phyloP scores from a whole-genome alignment of 2,888 invertebrate genomes.

The Sinodicranocentrus sp. region DNA sequence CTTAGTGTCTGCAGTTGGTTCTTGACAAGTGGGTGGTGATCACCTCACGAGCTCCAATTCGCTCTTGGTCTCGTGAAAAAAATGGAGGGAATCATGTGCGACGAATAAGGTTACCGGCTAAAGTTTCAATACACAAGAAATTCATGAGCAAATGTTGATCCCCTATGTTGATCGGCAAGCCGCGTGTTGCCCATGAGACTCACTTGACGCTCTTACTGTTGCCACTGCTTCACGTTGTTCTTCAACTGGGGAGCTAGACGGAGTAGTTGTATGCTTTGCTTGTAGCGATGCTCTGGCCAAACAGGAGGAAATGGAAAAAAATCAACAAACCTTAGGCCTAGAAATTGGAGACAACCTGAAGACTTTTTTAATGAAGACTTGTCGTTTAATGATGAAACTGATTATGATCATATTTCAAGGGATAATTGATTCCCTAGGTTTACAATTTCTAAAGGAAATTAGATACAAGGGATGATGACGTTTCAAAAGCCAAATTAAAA shows the following conservation, averaged over 20 bases:
- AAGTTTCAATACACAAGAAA: not conserved
- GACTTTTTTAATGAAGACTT: too few species aligned
- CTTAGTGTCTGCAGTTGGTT: not conserved
- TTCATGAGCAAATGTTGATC: constrained; percentile 8
- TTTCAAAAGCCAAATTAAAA: too few species aligned
- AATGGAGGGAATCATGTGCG: constrained; percentile 37
- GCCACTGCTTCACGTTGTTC: constrained; percentile 38
- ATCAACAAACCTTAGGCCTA: too few species aligned
- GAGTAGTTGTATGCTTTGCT: constrained; percentile 41
- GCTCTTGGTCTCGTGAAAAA: constrained; percentile 17
- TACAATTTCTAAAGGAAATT: too few species aligned
- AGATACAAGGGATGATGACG: too few species aligned
- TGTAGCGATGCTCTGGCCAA: not conserved
- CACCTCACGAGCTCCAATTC: not conserved
- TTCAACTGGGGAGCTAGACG: constrained; percentile 43
- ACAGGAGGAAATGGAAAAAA: not conserved
- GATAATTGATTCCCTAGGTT: too few species aligned
- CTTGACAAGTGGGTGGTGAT: constrained; percentile 22
- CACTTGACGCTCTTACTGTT: not conserved
- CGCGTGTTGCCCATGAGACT: constrained; percentile 19
- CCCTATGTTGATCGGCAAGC: not conserved
- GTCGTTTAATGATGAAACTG: too few species aligned
- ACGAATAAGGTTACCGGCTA: constrained; percentile 37
- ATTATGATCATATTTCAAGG: too few species aligned
- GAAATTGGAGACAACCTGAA: too few species aligned